Conservation (phyloP, 2,113 vertebrate species). For the Martes martes region DNA sequence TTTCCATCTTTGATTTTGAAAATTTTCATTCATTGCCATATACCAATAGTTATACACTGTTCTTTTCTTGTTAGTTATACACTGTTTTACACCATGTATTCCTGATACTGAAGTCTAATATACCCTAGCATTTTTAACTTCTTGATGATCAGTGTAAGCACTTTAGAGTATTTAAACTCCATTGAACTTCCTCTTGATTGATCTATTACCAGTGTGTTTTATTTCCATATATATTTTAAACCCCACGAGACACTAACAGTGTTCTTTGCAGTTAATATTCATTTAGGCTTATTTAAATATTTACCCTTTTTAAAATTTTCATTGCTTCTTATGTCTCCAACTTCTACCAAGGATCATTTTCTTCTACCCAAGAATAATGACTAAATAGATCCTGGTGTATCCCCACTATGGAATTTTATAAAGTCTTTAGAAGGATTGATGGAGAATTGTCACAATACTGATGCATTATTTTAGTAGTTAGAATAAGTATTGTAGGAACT, state of each 20-base stretch:
- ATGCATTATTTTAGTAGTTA: background rate
- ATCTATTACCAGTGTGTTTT: background rate
- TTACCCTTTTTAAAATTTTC: background rate
- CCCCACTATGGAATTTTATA: background rate
- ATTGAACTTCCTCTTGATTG: background rate
- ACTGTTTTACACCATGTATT: background rate
- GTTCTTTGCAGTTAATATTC: background rate
- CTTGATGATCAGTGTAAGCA: background rate
- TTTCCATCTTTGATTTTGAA: background rate
- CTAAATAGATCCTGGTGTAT: background rate
- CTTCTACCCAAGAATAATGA: background rate
- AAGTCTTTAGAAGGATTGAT: background rate
- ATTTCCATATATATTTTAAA: background rate
- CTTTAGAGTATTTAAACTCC: background rate
- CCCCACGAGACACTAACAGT: background rate
- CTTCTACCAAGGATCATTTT: background rate
- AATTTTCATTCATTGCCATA: background rate
- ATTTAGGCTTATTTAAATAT: constrained; percentile 6
- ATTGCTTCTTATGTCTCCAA: background rate
- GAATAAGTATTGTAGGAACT: background rate
- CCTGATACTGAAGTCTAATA: background rate
- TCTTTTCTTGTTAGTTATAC: background rate
- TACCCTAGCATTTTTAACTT: background rate
- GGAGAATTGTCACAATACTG: background rate
- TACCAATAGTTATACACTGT: background rate